phyloP scores from a whole-genome alignment of 2,113 vertebrate genomes.

The Leptobrachium ailaonicum region DNA sequence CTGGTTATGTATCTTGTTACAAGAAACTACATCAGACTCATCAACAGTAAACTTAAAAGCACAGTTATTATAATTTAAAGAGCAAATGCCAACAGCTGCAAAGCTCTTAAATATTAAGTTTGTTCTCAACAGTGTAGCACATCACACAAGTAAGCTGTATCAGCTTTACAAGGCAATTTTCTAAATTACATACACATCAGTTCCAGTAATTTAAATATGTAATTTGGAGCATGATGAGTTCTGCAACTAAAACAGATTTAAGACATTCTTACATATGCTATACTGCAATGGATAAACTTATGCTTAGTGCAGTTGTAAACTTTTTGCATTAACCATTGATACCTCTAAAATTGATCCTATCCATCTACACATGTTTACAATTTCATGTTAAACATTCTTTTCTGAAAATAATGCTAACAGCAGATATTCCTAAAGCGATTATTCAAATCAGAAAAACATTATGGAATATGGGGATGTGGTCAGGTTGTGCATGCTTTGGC shows the following conservation, averaged over 20 bases:
- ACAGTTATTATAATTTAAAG: not conserved
- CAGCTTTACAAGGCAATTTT: conserved; percentile 1
- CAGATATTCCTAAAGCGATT: too few species aligned
- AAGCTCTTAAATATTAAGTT: not conserved
- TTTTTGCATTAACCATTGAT: not conserved
- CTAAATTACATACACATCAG: not conserved
- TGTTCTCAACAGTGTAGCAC: not conserved
- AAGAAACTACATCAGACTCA: too few species aligned
- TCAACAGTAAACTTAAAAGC: not conserved
- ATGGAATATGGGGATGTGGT: too few species aligned
- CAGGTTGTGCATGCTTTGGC: too few species aligned
- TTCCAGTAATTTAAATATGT: not conserved
- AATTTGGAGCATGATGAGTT: not conserved
- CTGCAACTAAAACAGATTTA: not conserved
- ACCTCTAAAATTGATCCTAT: not conserved
- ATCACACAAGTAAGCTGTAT: not conserved
- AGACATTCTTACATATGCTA: not conserved
- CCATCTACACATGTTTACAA: too few species aligned
- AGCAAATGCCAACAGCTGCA: not conserved
- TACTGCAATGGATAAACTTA: not conserved
- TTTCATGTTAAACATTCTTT: too few species aligned
- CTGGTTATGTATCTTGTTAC: too few species aligned
- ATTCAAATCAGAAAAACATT: too few species aligned
- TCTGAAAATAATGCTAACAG: too few species aligned
- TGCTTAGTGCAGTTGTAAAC: not conserved